Base-by-base conservation (phyloP, 1,140 invertebrate species). In the Mactra quadrangularis region DNA sequence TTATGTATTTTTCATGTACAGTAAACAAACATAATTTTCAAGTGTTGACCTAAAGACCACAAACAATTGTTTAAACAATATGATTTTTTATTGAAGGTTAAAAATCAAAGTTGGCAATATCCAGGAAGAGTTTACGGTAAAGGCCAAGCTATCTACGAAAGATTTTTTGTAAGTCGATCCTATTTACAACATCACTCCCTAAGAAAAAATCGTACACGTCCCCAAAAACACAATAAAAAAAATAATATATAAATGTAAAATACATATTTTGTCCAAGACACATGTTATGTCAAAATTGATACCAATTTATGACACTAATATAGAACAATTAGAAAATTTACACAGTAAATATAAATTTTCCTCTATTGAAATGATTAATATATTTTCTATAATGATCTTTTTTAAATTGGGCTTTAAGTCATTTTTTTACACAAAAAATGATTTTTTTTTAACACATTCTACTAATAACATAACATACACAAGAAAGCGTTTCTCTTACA, bases 31-130 rank as follows among this genome's bases (percentile, higher is more conserved):
- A 15, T 6, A 41, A 41, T 7, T 7, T 7, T 41, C 15, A 6
- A 41, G 15, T 7, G 15, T 41, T 15, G 38, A 41, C 41, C 55
- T 35, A 62, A n/a, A 19, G 47, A 76, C 38, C 60, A 66, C 66
- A 68, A 78, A 66, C 59, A 78, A 50, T 68, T 41, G 60, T 7
- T 22, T 72, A 82, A n/a, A 60, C 64, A 82, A 52, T 82, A 72
- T 78, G 60, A 78, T 62, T 82, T 82, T 82, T 82, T 82, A 82
- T 82, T 82, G 78, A 82, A 82, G 78, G 78, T 82, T 82, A 82
- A 78, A 78, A 82, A 71, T 82, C 78, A 71, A 82, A 82, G 50
- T 60, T 72, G 78, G 78, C 78, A 82, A 82, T 82, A 82, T 82
- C 78, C 78, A 82, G 78, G 68, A 72, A 70, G 53, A 82, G 62